Percentiles rank a stretch among this genome's conserved stretches.
These are phyloP conservation scores for rabbit (Oryctolagus cuniculus) DNA, from an alignment of 2,113 vertebrate genomes.

Conservation along the genomic window DNA sequence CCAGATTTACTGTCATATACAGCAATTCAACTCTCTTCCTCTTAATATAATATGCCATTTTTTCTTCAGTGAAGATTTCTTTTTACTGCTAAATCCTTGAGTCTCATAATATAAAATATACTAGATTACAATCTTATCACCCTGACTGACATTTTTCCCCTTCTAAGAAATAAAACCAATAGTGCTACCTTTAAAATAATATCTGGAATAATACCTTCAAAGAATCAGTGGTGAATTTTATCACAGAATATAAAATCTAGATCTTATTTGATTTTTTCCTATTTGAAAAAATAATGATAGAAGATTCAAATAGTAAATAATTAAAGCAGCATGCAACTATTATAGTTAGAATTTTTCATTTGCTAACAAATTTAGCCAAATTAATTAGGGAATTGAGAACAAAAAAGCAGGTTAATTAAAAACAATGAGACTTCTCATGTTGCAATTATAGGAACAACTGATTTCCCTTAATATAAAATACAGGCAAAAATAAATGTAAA, in stretches of 20 bases:
- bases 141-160: slow-evolving; percentile 38
- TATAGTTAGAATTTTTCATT: slow-evolving; percentile 54
- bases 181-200: slow-evolving; percentile 38
- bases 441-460: slow-evolving; percentile 51
- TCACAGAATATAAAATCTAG: slow-evolving; percentile 60
- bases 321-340: slow-evolving; percentile 24
- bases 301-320: not conserved
- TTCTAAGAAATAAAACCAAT: slow-evolving; percentile 69
- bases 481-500: slow-evolving; percentile 64
- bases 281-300: slow-evolving; percentile 65
- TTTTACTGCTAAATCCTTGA: slow-evolving; percentile 61
- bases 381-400: slow-evolving; percentile 48
- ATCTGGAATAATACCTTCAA: slow-evolving; percentile 19
- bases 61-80: slow-evolving; percentile 68
- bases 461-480: slow-evolving; percentile 66
- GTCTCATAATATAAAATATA: slow-evolving; percentile 67
- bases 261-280: not conserved
- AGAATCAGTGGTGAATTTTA: slow-evolving; percentile 18
- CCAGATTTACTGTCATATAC: slow-evolving; percentile 63
- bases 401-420: slow-evolving; percentile 73
- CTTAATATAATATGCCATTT: slow-evolving; percentile 63
- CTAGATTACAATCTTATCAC: slow-evolving; percentile 56
- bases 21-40: slow-evolving; percentile 60
- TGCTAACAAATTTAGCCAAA: slow-evolving; percentile 66
- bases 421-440: slow-evolving; percentile 41